These are phyloP conservation scores for Drosophila santomea DNA, from an alignment of 1,140 invertebrate species.

Conservation along the genomic window DNA sequence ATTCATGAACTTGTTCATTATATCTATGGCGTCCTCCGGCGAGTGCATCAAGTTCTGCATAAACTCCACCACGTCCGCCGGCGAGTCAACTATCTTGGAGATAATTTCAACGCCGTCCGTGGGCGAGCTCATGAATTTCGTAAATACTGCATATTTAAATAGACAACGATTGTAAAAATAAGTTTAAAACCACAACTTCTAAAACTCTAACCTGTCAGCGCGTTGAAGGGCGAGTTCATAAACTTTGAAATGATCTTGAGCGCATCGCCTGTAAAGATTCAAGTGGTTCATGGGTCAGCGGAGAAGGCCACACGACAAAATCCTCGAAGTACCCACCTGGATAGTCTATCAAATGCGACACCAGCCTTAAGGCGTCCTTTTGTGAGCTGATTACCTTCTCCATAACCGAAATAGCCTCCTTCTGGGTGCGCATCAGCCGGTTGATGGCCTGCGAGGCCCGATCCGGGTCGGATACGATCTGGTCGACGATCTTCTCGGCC, in stretches of 20 bases:
- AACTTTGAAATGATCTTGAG: conserved; percentile 84
- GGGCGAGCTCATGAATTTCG: conserved; percentile 84
- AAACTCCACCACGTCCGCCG: conserved; percentile 81
- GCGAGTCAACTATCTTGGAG: conserved; percentile 83
- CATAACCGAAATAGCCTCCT: conserved; percentile 76
- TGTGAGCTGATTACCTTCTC: conserved; percentile 81
- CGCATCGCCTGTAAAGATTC: conserved; percentile 65
- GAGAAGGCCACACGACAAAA: background rate
- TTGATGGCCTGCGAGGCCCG: conserved; percentile 78
- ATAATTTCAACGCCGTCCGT: conserved; percentile 84
- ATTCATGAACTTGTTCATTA: conserved; percentile 85
- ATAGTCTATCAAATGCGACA: conserved; percentile 81
- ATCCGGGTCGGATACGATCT: conserved; percentile 80
- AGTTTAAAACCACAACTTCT: background rate
- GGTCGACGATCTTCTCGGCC: conserved; percentile 75
- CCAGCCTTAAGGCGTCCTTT: conserved; percentile 78
- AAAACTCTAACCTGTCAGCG: conserved; percentile 53
- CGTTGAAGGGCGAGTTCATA: conserved; percentile 84
- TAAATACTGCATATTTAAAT: conserved; percentile 64
- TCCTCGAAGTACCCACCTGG: conserved; percentile 56
- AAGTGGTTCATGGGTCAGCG: conserved; percentile 9
- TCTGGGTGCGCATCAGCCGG: conserved; percentile 77
- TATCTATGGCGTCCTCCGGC: conserved; percentile 80
- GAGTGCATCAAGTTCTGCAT: conserved; percentile 83
- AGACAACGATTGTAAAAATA: background rate